A percentile compares a stretch with the other conserved stretches of the same genome.
These are phyloP conservation scores for Taeniopygia guttata DNA, from an alignment of 2,797 vertebrate species.

Conservation along the genomic window DNA sequence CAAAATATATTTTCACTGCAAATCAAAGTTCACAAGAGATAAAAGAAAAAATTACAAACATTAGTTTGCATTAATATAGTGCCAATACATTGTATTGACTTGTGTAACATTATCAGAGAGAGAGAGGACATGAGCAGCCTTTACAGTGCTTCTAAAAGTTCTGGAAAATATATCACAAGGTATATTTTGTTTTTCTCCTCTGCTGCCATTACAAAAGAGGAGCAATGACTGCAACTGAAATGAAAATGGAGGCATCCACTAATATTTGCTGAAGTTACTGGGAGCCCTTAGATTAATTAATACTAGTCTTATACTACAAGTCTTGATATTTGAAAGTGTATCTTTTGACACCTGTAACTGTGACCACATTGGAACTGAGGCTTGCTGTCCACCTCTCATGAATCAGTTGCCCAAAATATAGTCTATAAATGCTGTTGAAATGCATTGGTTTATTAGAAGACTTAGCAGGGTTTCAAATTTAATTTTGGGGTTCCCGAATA, in stretches of 20 bases:
- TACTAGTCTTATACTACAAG: neutral
- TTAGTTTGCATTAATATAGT: neutral
- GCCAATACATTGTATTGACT: neutral
- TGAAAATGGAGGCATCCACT: neutral
- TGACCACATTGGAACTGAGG: neutral
- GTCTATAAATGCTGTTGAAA: neutral
- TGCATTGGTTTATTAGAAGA: neutral
- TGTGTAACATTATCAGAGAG: neutral
- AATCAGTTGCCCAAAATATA: neutral
- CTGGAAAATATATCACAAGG: neutral
- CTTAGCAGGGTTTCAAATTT: neutral
- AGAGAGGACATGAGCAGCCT: neutral
- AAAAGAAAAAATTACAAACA: neutral
- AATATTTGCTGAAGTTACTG: neutral
- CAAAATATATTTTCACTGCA: neutral
- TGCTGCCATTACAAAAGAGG: neutral
- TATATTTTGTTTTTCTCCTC: neutral
- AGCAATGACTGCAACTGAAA: neutral
- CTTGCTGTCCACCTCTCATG: neutral
- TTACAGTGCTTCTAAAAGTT: neutral
- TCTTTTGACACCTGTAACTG: neutral
- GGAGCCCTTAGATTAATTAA: neutral
- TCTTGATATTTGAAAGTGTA: neutral
- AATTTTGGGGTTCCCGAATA: neutral
- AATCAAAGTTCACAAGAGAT: neutral